These are phyloP conservation scores for Merodon equestris DNA, from an alignment of 2,888 invertebrate species.

Conservation along the genomic window DNA sequence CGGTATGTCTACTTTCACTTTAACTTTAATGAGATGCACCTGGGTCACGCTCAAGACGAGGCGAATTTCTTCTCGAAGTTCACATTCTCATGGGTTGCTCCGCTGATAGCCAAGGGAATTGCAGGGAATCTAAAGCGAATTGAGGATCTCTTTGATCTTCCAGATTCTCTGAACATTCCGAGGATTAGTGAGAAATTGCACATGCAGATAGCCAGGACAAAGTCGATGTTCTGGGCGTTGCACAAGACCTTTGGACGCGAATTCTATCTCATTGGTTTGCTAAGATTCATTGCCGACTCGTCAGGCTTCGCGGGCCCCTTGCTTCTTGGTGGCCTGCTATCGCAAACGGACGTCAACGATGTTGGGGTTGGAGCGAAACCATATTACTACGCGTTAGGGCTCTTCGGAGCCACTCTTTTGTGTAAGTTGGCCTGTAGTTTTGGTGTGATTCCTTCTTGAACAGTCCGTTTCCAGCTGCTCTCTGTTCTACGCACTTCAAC, in stretches of 20 bases:
- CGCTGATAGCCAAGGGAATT: conserved; percentile 89
- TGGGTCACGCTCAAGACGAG: conserved; percentile 92
- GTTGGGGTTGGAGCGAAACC: conserved; percentile 83
- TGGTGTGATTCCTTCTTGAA: too few species aligned
- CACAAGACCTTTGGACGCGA: conserved; percentile 88
- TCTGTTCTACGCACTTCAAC: conserved; percentile 93
- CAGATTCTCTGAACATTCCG: conserved; percentile 76
- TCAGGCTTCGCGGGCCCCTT: conserved; percentile 94
- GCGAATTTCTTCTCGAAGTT: conserved; percentile 85
- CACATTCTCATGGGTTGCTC: conserved; percentile 93
- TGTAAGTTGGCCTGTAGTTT: conserved; percentile 80
- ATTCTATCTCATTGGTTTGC: conserved; percentile 90
- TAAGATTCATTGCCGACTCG: conserved; percentile 90
- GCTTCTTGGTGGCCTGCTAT: conserved; percentile 89
- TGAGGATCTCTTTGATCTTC: conserved; percentile 92
- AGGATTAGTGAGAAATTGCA: conserved; percentile 75
- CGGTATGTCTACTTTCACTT: conserved; percentile 84
- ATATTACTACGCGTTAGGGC: conserved; percentile 83
- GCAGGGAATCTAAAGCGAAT: conserved; percentile 85
- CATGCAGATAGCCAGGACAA: conserved; percentile 76
- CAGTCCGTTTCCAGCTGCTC: conserved; percentile 82
- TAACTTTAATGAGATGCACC: conserved; percentile 84
- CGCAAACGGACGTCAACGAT: conserved; percentile 83
- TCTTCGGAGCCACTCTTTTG: conserved; percentile 84
- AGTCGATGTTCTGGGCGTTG: conserved; percentile 83